phyloP scores from a whole-genome alignment of 2,797 vertebrate genomes.

The Phoebastria nigripes region DNA sequence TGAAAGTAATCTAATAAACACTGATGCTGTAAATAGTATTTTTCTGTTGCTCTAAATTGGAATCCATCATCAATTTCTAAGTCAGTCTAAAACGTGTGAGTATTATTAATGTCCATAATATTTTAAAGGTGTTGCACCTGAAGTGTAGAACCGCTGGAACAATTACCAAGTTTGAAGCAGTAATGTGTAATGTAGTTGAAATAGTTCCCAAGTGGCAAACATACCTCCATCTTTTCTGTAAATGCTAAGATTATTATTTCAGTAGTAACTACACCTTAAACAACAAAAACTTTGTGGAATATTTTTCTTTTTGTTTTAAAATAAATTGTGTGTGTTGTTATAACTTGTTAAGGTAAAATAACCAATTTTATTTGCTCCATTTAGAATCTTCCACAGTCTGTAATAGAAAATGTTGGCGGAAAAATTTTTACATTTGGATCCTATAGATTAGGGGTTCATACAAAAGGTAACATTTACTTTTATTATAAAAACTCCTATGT shows the following conservation, averaged over 20 bases:
- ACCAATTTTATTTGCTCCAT: constrained; percentile 28
- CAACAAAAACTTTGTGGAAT: not conserved
- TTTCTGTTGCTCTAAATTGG: not conserved
- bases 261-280: not conserved
- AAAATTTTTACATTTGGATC: constrained; percentile 93
- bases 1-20: not conserved
- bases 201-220: not conserved
- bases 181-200: not conserved
- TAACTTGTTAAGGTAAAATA: constrained; percentile 13
- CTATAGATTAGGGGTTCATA: constrained; percentile 87
- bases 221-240: not conserved
- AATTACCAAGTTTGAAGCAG: not conserved
- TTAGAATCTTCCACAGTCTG: constrained; percentile 85
- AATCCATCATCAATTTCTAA: not conserved
- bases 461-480: constrained; percentile 80
- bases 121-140: not conserved
- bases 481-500: not conserved
- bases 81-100: not conserved
- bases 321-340: not conserved
- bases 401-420: constrained; percentile 87
- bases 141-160: not conserved
- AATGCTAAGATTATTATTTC: not conserved
- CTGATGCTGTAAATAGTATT: not conserved
- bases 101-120: not conserved
- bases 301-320: not conserved